phyloP scores from a whole-genome alignment of 2,888 invertebrate genomes.

The Seladonia tumulorum region DNA sequence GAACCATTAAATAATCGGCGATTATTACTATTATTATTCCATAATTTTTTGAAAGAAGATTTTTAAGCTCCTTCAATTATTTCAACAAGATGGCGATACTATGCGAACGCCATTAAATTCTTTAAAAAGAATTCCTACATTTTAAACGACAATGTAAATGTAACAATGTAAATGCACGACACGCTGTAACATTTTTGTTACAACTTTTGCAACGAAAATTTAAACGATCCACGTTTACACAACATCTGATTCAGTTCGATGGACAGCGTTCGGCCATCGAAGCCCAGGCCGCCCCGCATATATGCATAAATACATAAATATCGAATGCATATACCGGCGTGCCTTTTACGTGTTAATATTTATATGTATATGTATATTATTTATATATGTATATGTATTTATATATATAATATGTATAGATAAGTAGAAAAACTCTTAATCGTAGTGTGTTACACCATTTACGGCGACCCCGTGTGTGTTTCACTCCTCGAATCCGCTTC shows the following conservation, averaged over 20 bases:
- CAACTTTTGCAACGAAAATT: background rate
- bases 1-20: background rate
- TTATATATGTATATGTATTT: slow-evolving; percentile 73
- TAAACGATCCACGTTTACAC: background rate
- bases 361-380: slow-evolving; percentile 69
- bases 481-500: slow-evolving; percentile 18
- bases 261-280: background rate
- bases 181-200: background rate
- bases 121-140: no score
- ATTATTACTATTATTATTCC: background rate
- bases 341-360: slow-evolving; percentile 67
- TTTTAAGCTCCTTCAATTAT: no score
- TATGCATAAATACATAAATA: slow-evolving; percentile 59
- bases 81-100: no score
- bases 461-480: slow-evolving; percentile 7
- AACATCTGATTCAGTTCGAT: background rate
- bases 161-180: no score
- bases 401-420: slow-evolving; percentile 62
- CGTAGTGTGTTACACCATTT: slow-evolving; percentile 50
- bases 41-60: no score
- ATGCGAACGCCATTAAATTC: no score
- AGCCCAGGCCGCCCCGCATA: slow-evolving; percentile 25
- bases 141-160: no score
- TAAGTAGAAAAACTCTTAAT: slow-evolving; percentile 80
- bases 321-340: slow-evolving; percentile 24